Percentiles rank a stretch among this genome's conserved stretches.
Evolutionary conservation across 2,113 vertebrate species (phyloP).

Genomic region (Neofelis nebulosa): DNA sequence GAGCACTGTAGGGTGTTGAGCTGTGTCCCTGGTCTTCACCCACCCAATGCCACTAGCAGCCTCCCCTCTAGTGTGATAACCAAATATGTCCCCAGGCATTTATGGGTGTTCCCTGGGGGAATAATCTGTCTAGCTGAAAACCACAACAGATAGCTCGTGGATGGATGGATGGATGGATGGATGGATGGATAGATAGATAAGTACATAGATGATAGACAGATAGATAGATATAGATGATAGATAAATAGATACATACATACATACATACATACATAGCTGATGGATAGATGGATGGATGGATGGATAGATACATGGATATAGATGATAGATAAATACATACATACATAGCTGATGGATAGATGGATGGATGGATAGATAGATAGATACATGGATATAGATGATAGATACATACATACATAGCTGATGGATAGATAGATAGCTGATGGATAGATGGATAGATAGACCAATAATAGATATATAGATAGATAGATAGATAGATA

Average conservation of each 20-base stretch:
- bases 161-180: background rate
- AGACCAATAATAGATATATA: background rate
- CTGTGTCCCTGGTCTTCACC: no score
- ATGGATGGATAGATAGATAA: no score
- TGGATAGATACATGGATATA: background rate
- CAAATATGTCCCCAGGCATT: background rate
- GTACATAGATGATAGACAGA: background rate
- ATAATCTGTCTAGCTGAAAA: background rate
- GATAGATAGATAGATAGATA: background rate
- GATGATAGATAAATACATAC: background rate
- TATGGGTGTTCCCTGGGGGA: no score
- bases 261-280: background rate
- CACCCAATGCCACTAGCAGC: background rate
- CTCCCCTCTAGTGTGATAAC: background rate
- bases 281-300: background rate
- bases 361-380: background rate
- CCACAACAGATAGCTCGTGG: background rate
- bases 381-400: background rate
- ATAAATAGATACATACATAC: background rate
- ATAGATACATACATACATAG: background rate
- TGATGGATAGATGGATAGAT: background rate
- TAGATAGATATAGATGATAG: background rate
- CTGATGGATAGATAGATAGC: no score
- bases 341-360: background rate
- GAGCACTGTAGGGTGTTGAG: rapidly evolving